Evolutionary conservation across 2,113 vertebrate species (phyloP), one percentile per base, ranked within the genome.

Genomic region (Arothron firmamentum): DNA sequence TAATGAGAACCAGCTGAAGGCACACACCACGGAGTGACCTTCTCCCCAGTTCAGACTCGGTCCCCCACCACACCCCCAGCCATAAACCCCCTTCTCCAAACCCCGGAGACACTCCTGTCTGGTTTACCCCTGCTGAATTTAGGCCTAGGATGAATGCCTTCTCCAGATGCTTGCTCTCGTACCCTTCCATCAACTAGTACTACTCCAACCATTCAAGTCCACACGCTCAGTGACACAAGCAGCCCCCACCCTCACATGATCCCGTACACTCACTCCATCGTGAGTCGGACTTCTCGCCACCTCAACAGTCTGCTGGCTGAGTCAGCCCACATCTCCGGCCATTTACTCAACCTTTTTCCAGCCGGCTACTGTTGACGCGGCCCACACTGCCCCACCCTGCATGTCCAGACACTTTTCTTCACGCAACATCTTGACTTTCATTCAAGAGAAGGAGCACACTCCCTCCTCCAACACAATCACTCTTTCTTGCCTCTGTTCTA

Each of bases 1-100:
- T 87, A 89, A 89, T 89, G 80, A 82, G 82, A 85, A 85, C 74
- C 88, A 89, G 88, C 80, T 89, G 85, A 84, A 81, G 58, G 66
- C 52, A 80, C 83, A 80, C 58, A 58, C 52, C 38, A 42, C 52
- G 65, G 75, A 74, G 75, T 86, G 77, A 84, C 82, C 79, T 45
- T 45, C 60, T 53, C 17, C 71, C 56, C 56, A 45, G 72, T 74
- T 67, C 72, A 79, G 69, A 74, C 62, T 64, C 42, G 55, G 38
- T 48, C 64, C 60, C 60, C 52, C 23, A 34, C 3, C 6, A 41
- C 25, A 11, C 47, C 20, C 56, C 48, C 7, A 15, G 17, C 19
- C 66, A 23, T 25, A 42, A 50, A 52, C 52, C 42, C 51, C 53
- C 10, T 34, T 52, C 31, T 42, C 34, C 25, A 8, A 49, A 59